Percentiles rank a stretch among this genome's conserved stretches.
Conservation (phyloP, 1,140 invertebrate species). For the Drosophila pseudoobscura region DNA sequence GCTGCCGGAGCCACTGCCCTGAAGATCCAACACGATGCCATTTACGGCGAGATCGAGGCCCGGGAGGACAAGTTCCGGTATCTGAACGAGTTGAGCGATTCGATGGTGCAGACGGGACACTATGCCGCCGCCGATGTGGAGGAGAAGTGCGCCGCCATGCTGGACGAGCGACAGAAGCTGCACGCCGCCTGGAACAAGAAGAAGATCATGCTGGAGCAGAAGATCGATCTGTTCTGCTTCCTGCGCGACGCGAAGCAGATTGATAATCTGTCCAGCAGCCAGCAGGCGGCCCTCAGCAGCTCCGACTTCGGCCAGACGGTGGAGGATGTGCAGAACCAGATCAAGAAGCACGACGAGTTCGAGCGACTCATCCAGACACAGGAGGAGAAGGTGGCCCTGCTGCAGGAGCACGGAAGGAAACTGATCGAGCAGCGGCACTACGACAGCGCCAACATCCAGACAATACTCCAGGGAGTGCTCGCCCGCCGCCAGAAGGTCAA, state of each 20-base stretch:
- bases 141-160: slow-evolving; percentile 90
- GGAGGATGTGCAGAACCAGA: slow-evolving; percentile 92
- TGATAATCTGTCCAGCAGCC: slow-evolving; percentile 93
- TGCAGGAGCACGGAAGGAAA: slow-evolving; percentile 94
- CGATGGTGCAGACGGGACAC: slow-evolving; percentile 94
- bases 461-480: slow-evolving; percentile 88
- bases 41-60: slow-evolving; percentile 97
- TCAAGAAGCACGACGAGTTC: slow-evolving; percentile 96
- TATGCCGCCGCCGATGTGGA: slow-evolving; percentile 91
- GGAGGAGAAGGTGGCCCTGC: slow-evolving; percentile 93
- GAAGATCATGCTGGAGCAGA: slow-evolving; percentile 95
- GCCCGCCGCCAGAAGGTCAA: slow-evolving; percentile 89
- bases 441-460: slow-evolving; percentile 93
- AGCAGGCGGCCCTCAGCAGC: slow-evolving; percentile 90
- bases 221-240: slow-evolving; percentile 97
- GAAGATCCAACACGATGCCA: slow-evolving; percentile 94
- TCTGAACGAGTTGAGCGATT: slow-evolving; percentile 91
- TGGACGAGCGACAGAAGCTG: slow-evolving; percentile 91
- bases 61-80: slow-evolving; percentile 93
- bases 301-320: slow-evolving; percentile 87
- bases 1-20: slow-evolving; percentile 94
- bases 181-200: slow-evolving; percentile 94
- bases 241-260: slow-evolving; percentile 96
- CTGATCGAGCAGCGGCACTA: slow-evolving; percentile 97
- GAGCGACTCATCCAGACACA: slow-evolving; percentile 91